phyloP scores from a whole-genome alignment of 2,113 vertebrate genomes.

The Meleagris gallopavo region DNA sequence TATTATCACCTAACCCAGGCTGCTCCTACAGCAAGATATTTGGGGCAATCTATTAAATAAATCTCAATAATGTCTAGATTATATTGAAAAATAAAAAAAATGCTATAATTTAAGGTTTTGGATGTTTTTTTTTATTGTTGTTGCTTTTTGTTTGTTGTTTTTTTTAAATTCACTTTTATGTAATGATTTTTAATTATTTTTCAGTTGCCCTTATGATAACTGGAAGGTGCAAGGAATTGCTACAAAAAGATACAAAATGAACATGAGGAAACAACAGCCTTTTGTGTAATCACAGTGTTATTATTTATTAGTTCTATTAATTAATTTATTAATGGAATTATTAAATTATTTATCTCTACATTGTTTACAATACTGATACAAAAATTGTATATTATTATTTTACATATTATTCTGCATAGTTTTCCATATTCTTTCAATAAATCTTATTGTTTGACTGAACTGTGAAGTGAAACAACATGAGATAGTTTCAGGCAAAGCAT shows the following conservation, averaged over 20 bases:
- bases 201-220: not conserved
- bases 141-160: too few species aligned
- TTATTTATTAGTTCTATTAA: too few species aligned
- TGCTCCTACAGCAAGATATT: not conserved
- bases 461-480: not conserved
- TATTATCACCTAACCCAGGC: not conserved
- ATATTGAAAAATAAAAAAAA: not conserved
- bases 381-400: not conserved
- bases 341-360: too few species aligned
- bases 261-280: not conserved
- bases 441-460: not conserved
- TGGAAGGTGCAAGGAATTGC: not conserved
- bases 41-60: not conserved
- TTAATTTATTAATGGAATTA: too few species aligned
- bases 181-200: not conserved
- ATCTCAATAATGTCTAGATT: not conserved
- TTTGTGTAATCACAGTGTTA: not conserved
- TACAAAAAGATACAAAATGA: not conserved
- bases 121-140: too few species aligned
- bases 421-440: not conserved
- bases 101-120: too few species aligned
- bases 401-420: not conserved
- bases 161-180: not conserved
- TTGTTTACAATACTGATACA: not conserved
- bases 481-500: rapidly evolving